Evolutionary conservation across 2,797 vertebrate species (phyloP).

Genomic region (Salarias fasciatus): DNA sequence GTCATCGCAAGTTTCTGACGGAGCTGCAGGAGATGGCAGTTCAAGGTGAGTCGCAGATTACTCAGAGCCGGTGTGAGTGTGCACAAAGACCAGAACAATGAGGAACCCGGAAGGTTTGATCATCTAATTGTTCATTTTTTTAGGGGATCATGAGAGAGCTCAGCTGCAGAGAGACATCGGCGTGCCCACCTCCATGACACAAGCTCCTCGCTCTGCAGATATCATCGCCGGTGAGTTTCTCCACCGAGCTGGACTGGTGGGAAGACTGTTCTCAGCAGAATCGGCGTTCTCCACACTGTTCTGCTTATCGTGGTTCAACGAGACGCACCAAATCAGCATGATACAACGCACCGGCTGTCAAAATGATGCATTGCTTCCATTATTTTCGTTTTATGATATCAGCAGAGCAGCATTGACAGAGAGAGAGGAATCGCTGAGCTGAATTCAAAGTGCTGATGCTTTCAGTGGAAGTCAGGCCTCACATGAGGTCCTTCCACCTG

Average conservation of each 20-base stretch:
- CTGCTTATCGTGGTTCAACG: not conserved
- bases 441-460: constrained; percentile 34
- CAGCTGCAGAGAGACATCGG: constrained; percentile 70
- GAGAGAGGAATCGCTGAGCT: constrained; percentile 20
- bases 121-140: not conserved
- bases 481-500: constrained; percentile 1
- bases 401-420: constrained; percentile 15
- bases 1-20: constrained; percentile 90
- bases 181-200: constrained; percentile 71
- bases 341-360: constrained; percentile 33
- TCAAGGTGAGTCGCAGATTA: constrained; percentile 82
- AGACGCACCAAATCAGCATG: constrained; percentile 7
- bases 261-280: not conserved
- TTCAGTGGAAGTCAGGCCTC: constrained; percentile 4
- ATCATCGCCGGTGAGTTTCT: constrained; percentile 72
- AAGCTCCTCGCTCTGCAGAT: constrained; percentile 65
- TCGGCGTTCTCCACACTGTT: constrained; percentile 6
- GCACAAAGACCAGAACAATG: not conserved
- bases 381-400: constrained; percentile 18
- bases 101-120: too few relatives aligned
- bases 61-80: not conserved
- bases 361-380: constrained; percentile 29
- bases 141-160: constrained; percentile 86
- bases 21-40: constrained; percentile 92
- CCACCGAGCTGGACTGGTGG: not conserved